Evolutionary conservation across 2,888 invertebrate genomes (phyloP).

Genomic region (Lordiphosa andalusiaca): DNA sequence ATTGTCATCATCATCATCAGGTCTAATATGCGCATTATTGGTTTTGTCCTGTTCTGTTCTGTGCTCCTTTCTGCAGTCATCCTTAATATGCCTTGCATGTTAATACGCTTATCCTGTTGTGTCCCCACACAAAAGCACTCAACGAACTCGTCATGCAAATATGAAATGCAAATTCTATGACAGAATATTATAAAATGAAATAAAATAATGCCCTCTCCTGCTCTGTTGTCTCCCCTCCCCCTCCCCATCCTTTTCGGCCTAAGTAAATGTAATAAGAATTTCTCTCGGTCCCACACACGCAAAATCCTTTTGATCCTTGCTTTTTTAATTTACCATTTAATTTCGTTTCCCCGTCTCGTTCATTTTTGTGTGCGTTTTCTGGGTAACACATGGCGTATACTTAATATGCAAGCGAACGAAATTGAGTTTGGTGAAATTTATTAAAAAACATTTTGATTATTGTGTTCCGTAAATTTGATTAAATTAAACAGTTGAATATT

Average conservation of each 20-base stretch:
- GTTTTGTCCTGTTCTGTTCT: conserved; percentile 49
- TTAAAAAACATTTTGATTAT: conserved; percentile 32
- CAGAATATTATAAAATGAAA: conserved; percentile 44
- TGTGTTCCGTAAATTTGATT: conserved; percentile 20
- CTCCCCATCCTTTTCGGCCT: conserved; percentile 12
- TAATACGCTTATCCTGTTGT: conserved; percentile 50
- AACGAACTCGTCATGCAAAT: conserved; percentile 58
- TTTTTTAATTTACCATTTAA: conserved; percentile 64
- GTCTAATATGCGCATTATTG: conserved; percentile 73
- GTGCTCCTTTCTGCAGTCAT: conserved; percentile 53
- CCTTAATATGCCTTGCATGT: conserved; percentile 63
- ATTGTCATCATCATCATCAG: conserved; percentile 52
- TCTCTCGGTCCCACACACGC: conserved; percentile 24
- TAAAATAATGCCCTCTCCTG: conserved; percentile 6
- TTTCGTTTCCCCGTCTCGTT: conserved; percentile 16
- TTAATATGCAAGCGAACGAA: conserved; percentile 38
- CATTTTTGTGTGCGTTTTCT: conserved; percentile 13
- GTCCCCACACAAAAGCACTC: conserved; percentile 35
- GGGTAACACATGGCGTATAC: conserved; percentile 61
- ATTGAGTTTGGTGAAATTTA: conserved; percentile 47
- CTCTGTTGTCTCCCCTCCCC: background rate
- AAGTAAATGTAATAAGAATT: conserved; percentile 49
- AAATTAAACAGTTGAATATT: conserved; percentile 29
- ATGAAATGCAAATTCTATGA: conserved; percentile 62
- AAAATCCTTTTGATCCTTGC: conserved; percentile 65